Conservation (phyloP, 2,113 vertebrate genomes). For the Embiotoca jacksoni region DNA sequence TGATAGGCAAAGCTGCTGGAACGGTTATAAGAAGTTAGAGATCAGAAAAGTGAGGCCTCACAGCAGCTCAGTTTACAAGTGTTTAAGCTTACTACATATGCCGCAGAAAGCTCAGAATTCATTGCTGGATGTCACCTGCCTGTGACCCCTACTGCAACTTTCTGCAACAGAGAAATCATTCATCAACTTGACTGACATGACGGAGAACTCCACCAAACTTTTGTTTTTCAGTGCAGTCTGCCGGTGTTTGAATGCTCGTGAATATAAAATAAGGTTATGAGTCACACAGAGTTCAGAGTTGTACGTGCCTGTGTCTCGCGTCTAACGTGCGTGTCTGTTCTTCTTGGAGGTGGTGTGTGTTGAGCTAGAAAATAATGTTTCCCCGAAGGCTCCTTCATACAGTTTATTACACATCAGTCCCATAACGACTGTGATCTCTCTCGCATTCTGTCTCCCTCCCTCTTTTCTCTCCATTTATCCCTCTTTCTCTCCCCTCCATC, state of each 20-base stretch:
- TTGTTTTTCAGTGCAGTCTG: slow-evolving; percentile 31
- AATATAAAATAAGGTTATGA: slow-evolving; percentile 73
- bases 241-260: slow-evolving; percentile 45
- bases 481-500: slow-evolving; percentile 24
- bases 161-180: slow-evolving; percentile 25
- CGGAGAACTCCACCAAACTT: slow-evolving; percentile 40
- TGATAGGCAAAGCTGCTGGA: too few relatives aligned
- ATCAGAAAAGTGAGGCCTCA: too few relatives aligned
- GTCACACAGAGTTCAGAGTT: slow-evolving; percentile 72
- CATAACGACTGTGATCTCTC: slow-evolving; percentile 46
- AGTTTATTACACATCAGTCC: slow-evolving; percentile 76
- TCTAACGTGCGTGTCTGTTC: slow-evolving; percentile 30
- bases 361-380: slow-evolving; percentile 67
- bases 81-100: too few relatives aligned
- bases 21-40: too few relatives aligned
- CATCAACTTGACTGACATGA: slow-evolving; percentile 29
- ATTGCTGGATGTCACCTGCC: slow-evolving; percentile 19
- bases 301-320: not conserved
- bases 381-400: slow-evolving; percentile 72
- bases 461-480: slow-evolving; percentile 39
- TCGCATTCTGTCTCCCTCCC: not conserved
- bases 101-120: slow-evolving; percentile 18
- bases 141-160: not conserved
- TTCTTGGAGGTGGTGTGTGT: slow-evolving; percentile 48
- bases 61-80: too few relatives aligned